Conservation (phyloP, 1,140 invertebrate species). For the Asobara japonica region DNA sequence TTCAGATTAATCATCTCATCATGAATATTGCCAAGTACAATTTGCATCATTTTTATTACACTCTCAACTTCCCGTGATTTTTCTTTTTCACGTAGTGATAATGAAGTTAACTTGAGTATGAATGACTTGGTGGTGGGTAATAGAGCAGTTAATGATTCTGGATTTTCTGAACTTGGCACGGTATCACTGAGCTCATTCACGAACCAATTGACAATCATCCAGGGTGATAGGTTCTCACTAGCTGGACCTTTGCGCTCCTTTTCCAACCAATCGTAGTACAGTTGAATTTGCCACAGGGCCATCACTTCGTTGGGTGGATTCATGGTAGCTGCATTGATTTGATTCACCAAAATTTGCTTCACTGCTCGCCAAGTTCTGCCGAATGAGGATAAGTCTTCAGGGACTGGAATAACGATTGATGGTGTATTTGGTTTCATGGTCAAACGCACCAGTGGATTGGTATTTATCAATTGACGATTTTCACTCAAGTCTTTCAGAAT, state of each 20-base stretch:
- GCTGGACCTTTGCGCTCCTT: conserved; percentile 18
- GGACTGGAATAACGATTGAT: conserved; percentile 25
- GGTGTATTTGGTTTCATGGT: conserved; percentile 36
- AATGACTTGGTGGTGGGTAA: not conserved
- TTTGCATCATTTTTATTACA: conserved; percentile 1
- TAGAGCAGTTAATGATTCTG: not conserved
- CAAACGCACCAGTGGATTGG: not conserved
- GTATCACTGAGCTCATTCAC: conserved; percentile 23
- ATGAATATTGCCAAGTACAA: conserved; percentile 22
- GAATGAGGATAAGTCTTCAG: conserved; percentile 31
- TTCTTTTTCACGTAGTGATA: not conserved
- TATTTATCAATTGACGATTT: conserved; percentile 33
- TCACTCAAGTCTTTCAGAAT: conserved; percentile 42
- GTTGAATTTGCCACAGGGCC: conserved; percentile 42
- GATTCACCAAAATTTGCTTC: conserved; percentile 52
- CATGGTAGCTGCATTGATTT: conserved; percentile 45
- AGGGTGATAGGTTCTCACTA: conserved; percentile 8
- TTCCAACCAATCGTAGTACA: conserved; percentile 47
- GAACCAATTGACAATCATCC: conserved; percentile 23
- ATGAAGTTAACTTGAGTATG: not conserved
- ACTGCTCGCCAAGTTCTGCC: conserved; percentile 52
- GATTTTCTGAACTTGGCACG: not conserved
- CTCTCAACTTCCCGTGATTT: not conserved
- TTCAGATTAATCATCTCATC: conserved; percentile 9
- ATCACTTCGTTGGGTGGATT: conserved; percentile 40